Evolutionary conservation across 2,888 invertebrate genomes (phyloP).

Genomic region (Erebia palarica): DNA sequence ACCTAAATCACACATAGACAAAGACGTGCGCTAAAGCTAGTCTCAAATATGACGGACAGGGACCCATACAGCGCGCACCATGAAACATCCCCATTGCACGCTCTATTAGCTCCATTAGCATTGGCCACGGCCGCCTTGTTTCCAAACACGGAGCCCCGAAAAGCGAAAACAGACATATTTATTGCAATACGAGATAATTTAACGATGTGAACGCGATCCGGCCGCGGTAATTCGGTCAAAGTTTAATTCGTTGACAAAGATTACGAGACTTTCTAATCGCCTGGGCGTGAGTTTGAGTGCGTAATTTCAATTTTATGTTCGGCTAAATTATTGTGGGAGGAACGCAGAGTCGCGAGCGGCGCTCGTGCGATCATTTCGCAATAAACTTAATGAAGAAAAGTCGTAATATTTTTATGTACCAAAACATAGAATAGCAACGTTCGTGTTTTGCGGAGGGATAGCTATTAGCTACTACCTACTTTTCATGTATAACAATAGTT

Average conservation of each 20-base stretch:
- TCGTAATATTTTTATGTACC: slow-evolving; percentile 35
- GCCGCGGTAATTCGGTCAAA: slow-evolving; percentile 77
- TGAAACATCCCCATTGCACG: slow-evolving; percentile 58
- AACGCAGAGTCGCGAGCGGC: slow-evolving; percentile 26
- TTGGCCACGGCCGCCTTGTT: slow-evolving; percentile 75
- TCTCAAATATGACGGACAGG: slow-evolving; percentile 47
- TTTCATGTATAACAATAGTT: background rate
- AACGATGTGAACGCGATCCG: slow-evolving; percentile 75
- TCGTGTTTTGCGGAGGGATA: background rate
- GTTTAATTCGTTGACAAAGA: slow-evolving; percentile 80
- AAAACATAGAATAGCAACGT: slow-evolving; percentile 16
- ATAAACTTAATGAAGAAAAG: slow-evolving; percentile 56
- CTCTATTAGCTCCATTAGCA: slow-evolving; percentile 74
- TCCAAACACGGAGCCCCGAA: slow-evolving; percentile 61
- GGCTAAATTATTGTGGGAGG: slow-evolving; percentile 75
- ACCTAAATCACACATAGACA: too few species aligned
- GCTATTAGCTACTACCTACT: too few species aligned
- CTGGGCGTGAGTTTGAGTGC: slow-evolving; percentile 64
- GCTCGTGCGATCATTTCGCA: slow-evolving; percentile 53
- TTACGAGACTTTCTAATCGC: slow-evolving; percentile 66
- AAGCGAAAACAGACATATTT: slow-evolving; percentile 66
- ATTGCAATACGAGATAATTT: slow-evolving; percentile 78
- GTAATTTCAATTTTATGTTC: slow-evolving; percentile 71
- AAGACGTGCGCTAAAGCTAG: too few species aligned
- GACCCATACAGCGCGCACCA: slow-evolving; percentile 52